Conservation (phyloP, 2,113 vertebrate species). For the Paralichthys olivaceus region DNA sequence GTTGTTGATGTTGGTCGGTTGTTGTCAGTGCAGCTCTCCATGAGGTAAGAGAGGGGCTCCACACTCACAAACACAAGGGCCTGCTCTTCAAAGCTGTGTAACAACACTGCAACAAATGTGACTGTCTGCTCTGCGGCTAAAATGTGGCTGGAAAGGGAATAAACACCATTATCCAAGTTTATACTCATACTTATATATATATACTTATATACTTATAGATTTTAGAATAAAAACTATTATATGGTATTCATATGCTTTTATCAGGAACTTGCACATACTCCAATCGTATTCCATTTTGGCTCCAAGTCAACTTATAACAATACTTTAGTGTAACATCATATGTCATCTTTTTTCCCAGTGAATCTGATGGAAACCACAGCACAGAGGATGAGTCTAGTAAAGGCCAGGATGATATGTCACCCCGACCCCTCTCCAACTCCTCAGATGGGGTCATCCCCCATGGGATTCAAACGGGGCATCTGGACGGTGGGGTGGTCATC, state of each 20-base stretch:
- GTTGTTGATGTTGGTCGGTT: conserved; percentile 66
- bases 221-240: background rate
- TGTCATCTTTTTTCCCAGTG: conserved; percentile 76
- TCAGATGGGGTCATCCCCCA: conserved; percentile 87
- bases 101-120: conserved; percentile 57
- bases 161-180: background rate
- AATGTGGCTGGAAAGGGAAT: conserved; percentile 21
- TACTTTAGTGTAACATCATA: background rate
- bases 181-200: no score
- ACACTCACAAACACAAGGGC: conserved; percentile 46
- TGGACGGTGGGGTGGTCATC: conserved; percentile 93
- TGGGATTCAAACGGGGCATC: conserved; percentile 82
- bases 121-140: conserved; percentile 9
- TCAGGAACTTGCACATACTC: background rate
- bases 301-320: background rate
- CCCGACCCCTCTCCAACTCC: conserved; percentile 90
- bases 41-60: conserved; percentile 60
- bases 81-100: conserved; percentile 61
- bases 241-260: background rate
- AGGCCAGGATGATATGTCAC: conserved; percentile 95
- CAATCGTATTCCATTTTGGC: background rate
- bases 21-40: conserved; percentile 68
- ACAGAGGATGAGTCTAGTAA: conserved; percentile 99
- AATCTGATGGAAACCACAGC: conserved; percentile 98
- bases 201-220: no score